A percentile compares a stretch with the other conserved stretches of the same genome.
phyloP scores from a whole-genome alignment of 1,140 invertebrate species.

The Araneus ventricosus region DNA sequence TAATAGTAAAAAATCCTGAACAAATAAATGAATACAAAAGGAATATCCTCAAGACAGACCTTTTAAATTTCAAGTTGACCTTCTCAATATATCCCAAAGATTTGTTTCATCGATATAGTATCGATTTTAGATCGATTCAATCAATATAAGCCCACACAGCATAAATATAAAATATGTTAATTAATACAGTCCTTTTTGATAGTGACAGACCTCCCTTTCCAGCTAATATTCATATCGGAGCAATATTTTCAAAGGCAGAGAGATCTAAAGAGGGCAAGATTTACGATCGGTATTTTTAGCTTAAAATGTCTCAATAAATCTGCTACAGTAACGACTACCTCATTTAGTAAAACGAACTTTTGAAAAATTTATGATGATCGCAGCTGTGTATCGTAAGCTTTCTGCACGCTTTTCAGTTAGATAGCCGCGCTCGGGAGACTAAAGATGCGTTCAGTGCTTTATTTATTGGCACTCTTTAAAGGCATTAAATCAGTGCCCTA shows the following conservation, averaged over 20 bases:
- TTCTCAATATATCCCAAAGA: too few species aligned
- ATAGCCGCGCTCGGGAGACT: background rate
- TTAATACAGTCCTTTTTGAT: too few species aligned
- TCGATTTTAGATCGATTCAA: too few species aligned
- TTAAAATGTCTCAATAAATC: slow-evolving; percentile 67
- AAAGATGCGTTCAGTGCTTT: slow-evolving; percentile 26
- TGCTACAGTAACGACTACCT: slow-evolving; percentile 44
- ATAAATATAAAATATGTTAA: too few species aligned
- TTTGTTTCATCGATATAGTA: too few species aligned
- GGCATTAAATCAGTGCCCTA: slow-evolving; percentile 5
- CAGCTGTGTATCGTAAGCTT: slow-evolving; percentile 52
- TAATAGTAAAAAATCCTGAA: too few species aligned
- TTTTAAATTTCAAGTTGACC: too few species aligned
- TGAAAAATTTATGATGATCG: slow-evolving; percentile 61
- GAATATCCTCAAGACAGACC: too few species aligned
- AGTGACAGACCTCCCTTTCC: background rate
- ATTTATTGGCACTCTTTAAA: slow-evolving; percentile 47
- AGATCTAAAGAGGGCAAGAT: slow-evolving; percentile 11
- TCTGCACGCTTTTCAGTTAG: slow-evolving; percentile 11
- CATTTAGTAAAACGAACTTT: slow-evolving; percentile 65
- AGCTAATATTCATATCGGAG: background rate
- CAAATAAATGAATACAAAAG: too few species aligned
- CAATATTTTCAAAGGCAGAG: background rate
- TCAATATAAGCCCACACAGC: too few species aligned
- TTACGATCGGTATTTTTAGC: slow-evolving; percentile 56